Base-by-base conservation (phyloP, 2,797 vertebrate genomes). In the Crossoptilon crossoptilon region DNA sequence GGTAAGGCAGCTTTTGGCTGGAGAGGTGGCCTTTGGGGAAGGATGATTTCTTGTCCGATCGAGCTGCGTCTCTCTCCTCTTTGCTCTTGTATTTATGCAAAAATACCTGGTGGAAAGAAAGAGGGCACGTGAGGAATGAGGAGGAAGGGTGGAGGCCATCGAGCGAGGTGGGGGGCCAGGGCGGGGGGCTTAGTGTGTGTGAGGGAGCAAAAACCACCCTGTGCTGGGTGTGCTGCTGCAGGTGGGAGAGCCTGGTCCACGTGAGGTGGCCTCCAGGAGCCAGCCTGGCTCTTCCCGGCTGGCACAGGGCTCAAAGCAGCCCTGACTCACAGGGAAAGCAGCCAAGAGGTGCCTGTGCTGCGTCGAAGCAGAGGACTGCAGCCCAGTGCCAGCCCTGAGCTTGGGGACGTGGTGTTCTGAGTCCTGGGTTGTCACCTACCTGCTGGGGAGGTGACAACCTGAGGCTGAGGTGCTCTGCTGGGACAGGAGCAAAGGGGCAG, bases 11-110 rank as follows among this genome's bases (percentile, higher is more conserved):
- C 66, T 91, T 96, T 89, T 68, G 96, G 79, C 78, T 90, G 92
- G 97, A 60, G 51, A 96, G 89, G 35, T 93, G 92, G 41, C 96
- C 96, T 23, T 97, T 97, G 12, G 95, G 77, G 69, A 97, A 98
- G 72, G 96, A 14, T 4, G 96, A 22, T 59, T 97, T 97, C 84
- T 89, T 86, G 60, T 96, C 96, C 84, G 85, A 4, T 43, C 88
- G 94, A 44, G 87, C 75, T 7, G 93, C 8, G 0, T 91, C 94
- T 55, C 97, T 91, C 76, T 94, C 91, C 64, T 95, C 96, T 87
- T 97, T 94, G 87, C 97, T 94, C 92, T 96, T 98, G 55, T 97
- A 97, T 59, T 96, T 97, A 66, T 97, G 97, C 88, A 98, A 94
- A 84, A 98, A 98, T 5, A 98, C 97, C 98, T 99, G 82, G 4